Evolutionary conservation across 1,140 invertebrate species (phyloP).

Genomic region (Drosophila micromelanica): DNA sequence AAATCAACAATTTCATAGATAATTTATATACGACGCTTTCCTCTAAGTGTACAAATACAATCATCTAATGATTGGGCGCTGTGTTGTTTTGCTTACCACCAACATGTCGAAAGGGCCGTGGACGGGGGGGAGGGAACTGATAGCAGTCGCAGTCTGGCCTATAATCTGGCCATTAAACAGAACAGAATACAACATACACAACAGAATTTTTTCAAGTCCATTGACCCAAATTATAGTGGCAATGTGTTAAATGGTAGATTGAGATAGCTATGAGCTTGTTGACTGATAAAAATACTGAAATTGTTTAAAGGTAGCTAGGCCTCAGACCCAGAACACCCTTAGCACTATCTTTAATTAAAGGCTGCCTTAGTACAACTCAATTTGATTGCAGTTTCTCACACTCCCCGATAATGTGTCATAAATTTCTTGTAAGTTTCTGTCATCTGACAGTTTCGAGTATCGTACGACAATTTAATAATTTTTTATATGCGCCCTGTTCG

Average conservation of each 20-base stretch:
- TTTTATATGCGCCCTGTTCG: conserved; percentile 41
- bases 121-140: neutral
- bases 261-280: conserved; percentile 43
- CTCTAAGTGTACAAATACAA: conserved; percentile 9
- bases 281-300: conserved; percentile 57
- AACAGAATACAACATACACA: conserved; percentile 21
- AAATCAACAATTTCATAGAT: too few species aligned
- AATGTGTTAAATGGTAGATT: conserved; percentile 59
- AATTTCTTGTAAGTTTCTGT: conserved; percentile 44
- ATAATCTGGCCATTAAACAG: conserved; percentile 39
- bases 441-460: conserved; percentile 51
- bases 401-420: conserved; percentile 19
- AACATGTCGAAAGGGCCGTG: neutral
- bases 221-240: conserved; percentile 63
- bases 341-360: conserved; percentile 46
- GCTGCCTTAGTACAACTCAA: conserved; percentile 1
- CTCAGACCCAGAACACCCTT: neutral
- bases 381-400: conserved; percentile 21
- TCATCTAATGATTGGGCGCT: conserved; percentile 52
- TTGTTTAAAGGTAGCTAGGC: conserved; percentile 24
- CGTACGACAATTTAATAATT: conserved; percentile 67
- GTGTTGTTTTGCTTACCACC: conserved; percentile 51
- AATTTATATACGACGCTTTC: too few species aligned
- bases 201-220: conserved; percentile 55
- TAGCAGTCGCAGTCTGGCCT: conserved; percentile 5